phyloP scores from a whole-genome alignment of 2,113 vertebrate genomes.

The Strigops habroptila region DNA sequence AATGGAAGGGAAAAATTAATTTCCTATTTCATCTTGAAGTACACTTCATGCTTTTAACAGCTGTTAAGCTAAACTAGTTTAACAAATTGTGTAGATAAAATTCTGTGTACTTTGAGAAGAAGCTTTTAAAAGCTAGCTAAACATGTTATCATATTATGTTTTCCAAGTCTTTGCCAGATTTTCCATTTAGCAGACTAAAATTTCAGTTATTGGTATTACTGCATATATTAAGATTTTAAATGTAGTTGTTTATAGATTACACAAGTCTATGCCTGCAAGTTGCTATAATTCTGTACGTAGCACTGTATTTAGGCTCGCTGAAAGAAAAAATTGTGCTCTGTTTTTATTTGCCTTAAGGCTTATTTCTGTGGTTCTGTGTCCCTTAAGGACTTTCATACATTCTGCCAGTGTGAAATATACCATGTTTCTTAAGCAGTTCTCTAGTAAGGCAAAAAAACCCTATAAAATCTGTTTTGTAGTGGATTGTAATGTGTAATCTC shows the following conservation, averaged over 20 bases:
- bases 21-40: neutral
- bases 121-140: neutral
- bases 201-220: neutral
- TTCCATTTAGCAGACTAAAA: neutral
- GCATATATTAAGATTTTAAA: neutral
- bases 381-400: neutral
- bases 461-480: neutral
- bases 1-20: neutral
- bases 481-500: neutral
- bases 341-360: neutral
- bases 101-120: neutral
- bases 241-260: neutral
- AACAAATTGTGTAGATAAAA: neutral
- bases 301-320: neutral
- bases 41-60: neutral
- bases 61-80: neutral
- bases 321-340: neutral
- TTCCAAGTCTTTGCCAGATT: neutral
- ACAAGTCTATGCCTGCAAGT: neutral
- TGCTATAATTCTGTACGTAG: neutral
- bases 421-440: neutral
- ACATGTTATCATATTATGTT: neutral
- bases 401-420: neutral
- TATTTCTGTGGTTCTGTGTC: neutral
- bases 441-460: neutral